phyloP scores from a whole-genome alignment of 2,888 invertebrate species.

The Cyaniris semiargus region DNA sequence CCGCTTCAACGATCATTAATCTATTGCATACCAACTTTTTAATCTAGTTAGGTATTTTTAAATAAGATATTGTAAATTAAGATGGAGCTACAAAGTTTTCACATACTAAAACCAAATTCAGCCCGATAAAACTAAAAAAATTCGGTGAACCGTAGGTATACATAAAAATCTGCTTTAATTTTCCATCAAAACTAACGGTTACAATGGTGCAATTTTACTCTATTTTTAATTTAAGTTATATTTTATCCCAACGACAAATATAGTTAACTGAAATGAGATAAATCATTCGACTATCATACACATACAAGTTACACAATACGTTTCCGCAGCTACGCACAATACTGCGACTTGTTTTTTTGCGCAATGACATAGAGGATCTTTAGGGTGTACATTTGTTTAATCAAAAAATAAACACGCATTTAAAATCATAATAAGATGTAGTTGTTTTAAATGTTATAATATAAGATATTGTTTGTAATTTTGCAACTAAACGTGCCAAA shows the following conservation, averaged over 20 bases:
- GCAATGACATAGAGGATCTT: conserved; percentile 26
- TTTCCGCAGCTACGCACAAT: conserved; percentile 18
- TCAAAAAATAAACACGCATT: conserved; percentile 12
- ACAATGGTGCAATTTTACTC: conserved; percentile 27
- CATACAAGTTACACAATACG: conserved; percentile 17
- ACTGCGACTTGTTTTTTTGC: conserved; percentile 17
- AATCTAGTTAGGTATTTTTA: not conserved
- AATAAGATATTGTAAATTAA: not conserved
- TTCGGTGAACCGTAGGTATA: too few species aligned
- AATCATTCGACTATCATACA: not conserved
- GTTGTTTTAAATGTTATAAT: not conserved
- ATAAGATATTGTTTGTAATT: conserved; percentile 39
- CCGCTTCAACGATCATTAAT: not conserved
- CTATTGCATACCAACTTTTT: not conserved
- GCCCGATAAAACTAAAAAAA: not conserved
- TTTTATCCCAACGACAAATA: conserved; percentile 18
- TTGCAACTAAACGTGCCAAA: conserved; percentile 64
- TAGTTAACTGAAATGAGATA: not conserved
- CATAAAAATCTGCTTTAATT: not conserved
- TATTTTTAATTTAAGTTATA: conserved; percentile 13
- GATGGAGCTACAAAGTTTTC: not conserved
- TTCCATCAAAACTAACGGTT: not conserved
- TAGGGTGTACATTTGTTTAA: conserved; percentile 22
- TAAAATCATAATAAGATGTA: not conserved
- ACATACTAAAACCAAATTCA: not conserved